Conservation (phyloP, 2,797 vertebrate genomes). For the Eutrigla gurnardus region DNA sequence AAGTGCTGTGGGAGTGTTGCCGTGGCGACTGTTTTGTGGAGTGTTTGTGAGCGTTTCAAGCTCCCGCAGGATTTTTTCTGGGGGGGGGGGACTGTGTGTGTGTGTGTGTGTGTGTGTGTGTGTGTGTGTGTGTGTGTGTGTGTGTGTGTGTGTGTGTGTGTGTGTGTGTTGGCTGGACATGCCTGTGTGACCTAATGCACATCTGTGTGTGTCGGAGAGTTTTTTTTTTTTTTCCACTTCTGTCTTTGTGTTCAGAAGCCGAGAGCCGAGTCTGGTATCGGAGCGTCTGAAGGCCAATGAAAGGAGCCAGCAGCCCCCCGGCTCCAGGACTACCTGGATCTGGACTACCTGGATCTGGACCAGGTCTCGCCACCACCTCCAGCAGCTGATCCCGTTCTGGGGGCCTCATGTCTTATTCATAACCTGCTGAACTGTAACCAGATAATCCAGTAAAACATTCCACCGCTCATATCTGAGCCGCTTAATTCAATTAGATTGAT, state of each 20-base stretch:
- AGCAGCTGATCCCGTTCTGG: conserved; percentile 64
- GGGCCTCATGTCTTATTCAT: conserved; percentile 71
- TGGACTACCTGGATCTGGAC: no score
- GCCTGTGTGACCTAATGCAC: conserved; percentile 77
- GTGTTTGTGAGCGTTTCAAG: conserved; percentile 69
- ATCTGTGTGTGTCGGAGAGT: conserved; percentile 61
- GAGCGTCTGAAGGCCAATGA: neutral
- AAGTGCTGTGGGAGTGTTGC: conserved; percentile 63
- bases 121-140: conserved; percentile 33
- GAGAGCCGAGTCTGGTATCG: neutral
- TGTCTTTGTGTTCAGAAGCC: conserved; percentile 4
- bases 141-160: conserved; percentile 33
- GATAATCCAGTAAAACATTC: conserved; percentile 28
- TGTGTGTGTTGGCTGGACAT: conserved; percentile 62
- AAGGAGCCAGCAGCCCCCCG: neutral
- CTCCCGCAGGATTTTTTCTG: conserved; percentile 52
- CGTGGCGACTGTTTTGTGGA: conserved; percentile 60
- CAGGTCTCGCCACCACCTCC: conserved; percentile 13
- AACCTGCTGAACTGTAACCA: conserved; percentile 55
- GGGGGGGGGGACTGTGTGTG: conserved; percentile 21
- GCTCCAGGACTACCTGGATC: no score
- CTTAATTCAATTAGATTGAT: no score
- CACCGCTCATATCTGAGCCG: neutral
- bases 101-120: conserved; percentile 33
- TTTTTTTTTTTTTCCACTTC: conserved; percentile 28